Evolutionary conservation across 2,113 vertebrate genomes (phyloP), one percentile per base, ranked within the genome.

Genomic region (Osmerus mordax): DNA sequence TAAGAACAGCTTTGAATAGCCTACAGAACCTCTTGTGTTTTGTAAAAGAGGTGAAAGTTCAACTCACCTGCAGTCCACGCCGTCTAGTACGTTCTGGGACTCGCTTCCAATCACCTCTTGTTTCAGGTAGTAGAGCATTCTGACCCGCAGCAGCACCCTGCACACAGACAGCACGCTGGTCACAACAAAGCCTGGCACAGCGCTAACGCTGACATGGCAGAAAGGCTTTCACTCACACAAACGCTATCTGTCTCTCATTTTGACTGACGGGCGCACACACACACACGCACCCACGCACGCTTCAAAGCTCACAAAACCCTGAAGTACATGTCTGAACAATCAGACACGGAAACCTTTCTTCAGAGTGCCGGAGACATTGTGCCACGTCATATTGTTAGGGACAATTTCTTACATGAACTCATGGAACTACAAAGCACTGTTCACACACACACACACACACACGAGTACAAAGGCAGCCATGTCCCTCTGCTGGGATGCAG

Each of bases 101-200:
- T 97, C 94, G 88, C 77, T 92, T 86, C 97, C 96, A 85, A 99
- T 98, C 77, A 99, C 94, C 92, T 99, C 97, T 90, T 99, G 97
- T 88, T 97, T 99, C 88, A 99, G 92, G 87, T 99, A 99, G 90
- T 99, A 99, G 3, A 99, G 93, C 97, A 99, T 99, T 92, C 97
- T 94, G 79, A 99, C 97, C 85, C 97, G 93, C 85, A 99, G 94
- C 89, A 99, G 92, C 83, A 99, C 97, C 82, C 97, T 99, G 86
- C 77, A 52, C 63, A 89, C 62, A 90, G 78, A 89, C 84, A 87
- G 82, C 72, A 79, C 70, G 54, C 62, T 13, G 76, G 85, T 90
- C 81, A 91, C 72, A 80, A 88, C 83, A 88, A 88, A 87, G 77
- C 69, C 76, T 77, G 70, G 74, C 67, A 63, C 41, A 0, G 41